Evolutionary conservation across 2,113 vertebrate genomes (phyloP).

Genomic region (Suricata suricatta): DNA sequence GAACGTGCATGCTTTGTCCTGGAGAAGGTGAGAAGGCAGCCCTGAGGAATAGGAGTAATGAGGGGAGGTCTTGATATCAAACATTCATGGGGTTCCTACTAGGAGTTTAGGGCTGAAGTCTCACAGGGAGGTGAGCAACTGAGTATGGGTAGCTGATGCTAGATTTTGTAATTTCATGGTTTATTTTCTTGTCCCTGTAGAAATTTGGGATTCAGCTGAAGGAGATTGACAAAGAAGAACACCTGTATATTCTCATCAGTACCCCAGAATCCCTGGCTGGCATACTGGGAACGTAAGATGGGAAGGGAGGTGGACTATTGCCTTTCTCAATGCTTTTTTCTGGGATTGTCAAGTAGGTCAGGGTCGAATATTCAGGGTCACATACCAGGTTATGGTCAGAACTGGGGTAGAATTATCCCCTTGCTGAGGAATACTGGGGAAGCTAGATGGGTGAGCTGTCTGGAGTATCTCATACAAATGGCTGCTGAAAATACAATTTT

Average conservation of each 20-base stretch:
- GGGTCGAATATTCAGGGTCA: slow-evolving; percentile 7
- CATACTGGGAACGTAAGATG: slow-evolving; percentile 73
- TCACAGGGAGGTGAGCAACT: background rate
- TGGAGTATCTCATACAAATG: background rate
- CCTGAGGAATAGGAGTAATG: background rate
- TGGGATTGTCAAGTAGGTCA: slow-evolving; percentile 25
- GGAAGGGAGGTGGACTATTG: slow-evolving; percentile 65
- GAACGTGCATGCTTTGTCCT: slow-evolving; percentile 83
- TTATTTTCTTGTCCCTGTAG: slow-evolving; percentile 75
- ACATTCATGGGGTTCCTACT: background rate
- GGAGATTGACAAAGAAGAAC: slow-evolving; percentile 92
- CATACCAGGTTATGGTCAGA: background rate
- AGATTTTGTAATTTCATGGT: slow-evolving; percentile 24
- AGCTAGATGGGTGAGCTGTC: background rate
- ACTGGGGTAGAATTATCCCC: background rate
- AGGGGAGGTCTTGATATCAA: slow-evolving; percentile 34
- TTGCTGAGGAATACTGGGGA: background rate
- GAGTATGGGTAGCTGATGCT: background rate
- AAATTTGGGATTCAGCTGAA: slow-evolving; percentile 93
- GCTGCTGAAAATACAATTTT: slow-evolving; percentile 20
- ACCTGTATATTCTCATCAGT: slow-evolving; percentile 92
- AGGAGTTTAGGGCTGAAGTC: background rate
- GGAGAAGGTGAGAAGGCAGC: slow-evolving; percentile 86
- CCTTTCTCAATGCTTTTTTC: slow-evolving; percentile 55
- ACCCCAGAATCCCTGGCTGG: slow-evolving; percentile 81